These are phyloP conservation scores for Sebastes nivosus DNA, from an alignment of 2,797 vertebrate genomes.

Conservation along the genomic window DNA sequence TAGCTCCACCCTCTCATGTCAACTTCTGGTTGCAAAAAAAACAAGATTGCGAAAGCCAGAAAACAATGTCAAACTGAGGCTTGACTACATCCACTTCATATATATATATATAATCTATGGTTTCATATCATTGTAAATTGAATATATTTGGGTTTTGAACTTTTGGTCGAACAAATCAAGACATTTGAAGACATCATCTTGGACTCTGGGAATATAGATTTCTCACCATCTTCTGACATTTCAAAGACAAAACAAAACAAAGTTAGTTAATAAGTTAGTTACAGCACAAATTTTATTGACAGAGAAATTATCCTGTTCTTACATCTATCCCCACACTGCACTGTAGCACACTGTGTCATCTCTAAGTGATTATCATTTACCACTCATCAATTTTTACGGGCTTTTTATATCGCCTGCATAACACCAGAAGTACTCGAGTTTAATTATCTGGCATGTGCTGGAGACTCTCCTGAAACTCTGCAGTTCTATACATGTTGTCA, in stretches of 20 bases:
- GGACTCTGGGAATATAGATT: too few species aligned
- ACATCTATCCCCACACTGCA: not conserved
- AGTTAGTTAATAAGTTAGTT: not conserved
- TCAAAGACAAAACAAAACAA: not conserved
- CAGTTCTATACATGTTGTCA: constrained; percentile 48
- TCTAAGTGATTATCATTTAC: constrained; percentile 42
- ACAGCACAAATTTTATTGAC: not conserved
- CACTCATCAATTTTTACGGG: constrained; percentile 36
- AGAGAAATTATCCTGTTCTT: not conserved
- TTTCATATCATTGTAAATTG: not conserved
- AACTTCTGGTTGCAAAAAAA: too few species aligned
- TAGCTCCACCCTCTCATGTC: too few species aligned
- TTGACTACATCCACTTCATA: not conserved
- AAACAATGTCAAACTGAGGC: too few species aligned
- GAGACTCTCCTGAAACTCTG: constrained; percentile 22
- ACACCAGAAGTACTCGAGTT: constrained; percentile 22
- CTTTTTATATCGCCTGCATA: constrained; percentile 43
- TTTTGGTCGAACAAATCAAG: not conserved
- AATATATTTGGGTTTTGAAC: not conserved
- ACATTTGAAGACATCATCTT: not conserved
- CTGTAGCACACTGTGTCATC: not conserved
- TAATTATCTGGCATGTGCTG: constrained; percentile 14
- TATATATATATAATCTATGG: too few species aligned
- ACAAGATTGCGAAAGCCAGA: too few species aligned
- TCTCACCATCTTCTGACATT: too few species aligned